Evolutionary conservation across 2,797 vertebrate genomes (phyloP).

Genomic region (Enteromius trimaculatus): DNA sequence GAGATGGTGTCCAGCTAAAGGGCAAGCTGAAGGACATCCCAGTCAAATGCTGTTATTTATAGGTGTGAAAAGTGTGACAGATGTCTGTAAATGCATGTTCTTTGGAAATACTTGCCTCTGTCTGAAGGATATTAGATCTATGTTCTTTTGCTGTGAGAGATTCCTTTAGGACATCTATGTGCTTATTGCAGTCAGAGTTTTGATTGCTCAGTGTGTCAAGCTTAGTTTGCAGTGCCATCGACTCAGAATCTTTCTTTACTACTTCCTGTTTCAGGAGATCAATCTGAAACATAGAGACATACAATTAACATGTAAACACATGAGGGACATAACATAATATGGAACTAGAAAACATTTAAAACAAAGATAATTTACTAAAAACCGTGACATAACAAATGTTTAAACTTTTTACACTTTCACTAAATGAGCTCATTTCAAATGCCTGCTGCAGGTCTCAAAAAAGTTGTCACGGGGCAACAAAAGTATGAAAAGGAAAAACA

Average conservation of each 20-base stretch:
- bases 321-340: not conserved
- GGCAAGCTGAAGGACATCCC: not conserved
- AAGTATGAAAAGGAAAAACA: too few relatives aligned
- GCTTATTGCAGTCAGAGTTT: constrained; percentile 98
- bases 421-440: too few relatives aligned
- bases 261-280: constrained; percentile 96
- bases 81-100: not conserved
- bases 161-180: constrained; percentile 98
- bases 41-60: not conserved
- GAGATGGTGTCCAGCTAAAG: not conserved
- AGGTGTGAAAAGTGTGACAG: not conserved
- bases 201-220: constrained; percentile 98
- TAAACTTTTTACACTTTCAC: too few relatives aligned
- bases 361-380: too few relatives aligned
- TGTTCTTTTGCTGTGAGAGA: constrained; percentile 98
- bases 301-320: not conserved
- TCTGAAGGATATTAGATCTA: constrained; percentile 94
- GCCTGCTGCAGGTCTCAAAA: too few relatives aligned
- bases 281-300: constrained; percentile 76
- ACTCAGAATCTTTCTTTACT: constrained; percentile 96
- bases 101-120: constrained; percentile 78
- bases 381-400: too few relatives aligned
- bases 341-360: too few relatives aligned
- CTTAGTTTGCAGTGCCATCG: constrained; percentile 98
- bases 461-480: too few relatives aligned